Conservation (phyloP, 1,140 invertebrate species). For the Pseudomyrmex cubaensis region DNA sequence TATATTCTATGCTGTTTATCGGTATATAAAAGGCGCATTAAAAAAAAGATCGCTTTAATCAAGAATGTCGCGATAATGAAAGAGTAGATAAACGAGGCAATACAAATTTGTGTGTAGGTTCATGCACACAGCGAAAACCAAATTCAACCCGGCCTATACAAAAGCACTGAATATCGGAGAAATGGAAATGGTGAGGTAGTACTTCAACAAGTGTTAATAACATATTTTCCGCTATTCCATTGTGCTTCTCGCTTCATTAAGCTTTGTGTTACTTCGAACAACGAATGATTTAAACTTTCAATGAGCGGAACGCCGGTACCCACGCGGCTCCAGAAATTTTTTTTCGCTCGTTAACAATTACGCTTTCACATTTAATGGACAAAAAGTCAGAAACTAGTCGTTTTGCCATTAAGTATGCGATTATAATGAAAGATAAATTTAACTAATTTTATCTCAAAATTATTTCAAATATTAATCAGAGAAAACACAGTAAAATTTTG, state of each 20-base stretch:
- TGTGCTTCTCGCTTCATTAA: constrained; percentile 42
- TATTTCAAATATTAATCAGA: too few relatives aligned
- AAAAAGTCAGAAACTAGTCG: not conserved
- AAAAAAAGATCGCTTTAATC: constrained; percentile 30
- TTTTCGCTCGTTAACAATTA: constrained; percentile 30
- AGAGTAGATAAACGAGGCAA: constrained; percentile 20
- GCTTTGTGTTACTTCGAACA: constrained; percentile 29
- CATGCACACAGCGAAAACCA: not conserved
- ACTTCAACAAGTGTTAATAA: constrained; percentile 45
- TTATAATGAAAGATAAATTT: not conserved
- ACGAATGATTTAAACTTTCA: constrained; percentile 45
- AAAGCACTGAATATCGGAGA: constrained; percentile 27
- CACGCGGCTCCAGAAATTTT: constrained; percentile 8
- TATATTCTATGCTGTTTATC: not conserved
- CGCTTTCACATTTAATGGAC: constrained; percentile 7
- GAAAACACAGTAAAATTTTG: not conserved
- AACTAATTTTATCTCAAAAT: constrained; percentile 1
- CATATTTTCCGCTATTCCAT: constrained; percentile 32
- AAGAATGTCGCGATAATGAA: constrained; percentile 38
- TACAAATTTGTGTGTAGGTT: constrained; percentile 25
- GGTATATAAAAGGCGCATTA: constrained; percentile 26
- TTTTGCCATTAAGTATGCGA: constrained; percentile 11
- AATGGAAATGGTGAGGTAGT: constrained; percentile 23
- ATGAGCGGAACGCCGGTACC: constrained; percentile 1
- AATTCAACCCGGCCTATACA: constrained; percentile 3